Conservation (phyloP, 2,113 vertebrate species). For the Pelecanoides urinatrix region DNA sequence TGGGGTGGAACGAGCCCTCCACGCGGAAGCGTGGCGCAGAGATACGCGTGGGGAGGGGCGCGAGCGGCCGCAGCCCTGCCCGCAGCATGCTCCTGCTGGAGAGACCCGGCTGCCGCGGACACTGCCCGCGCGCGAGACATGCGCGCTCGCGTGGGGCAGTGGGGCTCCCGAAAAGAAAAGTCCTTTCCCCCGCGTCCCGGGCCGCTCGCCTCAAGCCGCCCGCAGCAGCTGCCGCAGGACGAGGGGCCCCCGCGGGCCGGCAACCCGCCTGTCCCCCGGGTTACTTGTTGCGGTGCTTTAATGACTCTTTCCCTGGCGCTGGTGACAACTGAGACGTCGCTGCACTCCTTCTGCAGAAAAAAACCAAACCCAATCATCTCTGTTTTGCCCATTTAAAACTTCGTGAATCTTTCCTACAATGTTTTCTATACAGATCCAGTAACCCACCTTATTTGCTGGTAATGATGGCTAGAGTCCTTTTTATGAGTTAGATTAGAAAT, state of each 20-base stretch:
- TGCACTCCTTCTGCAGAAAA: neutral
- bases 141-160: neutral
- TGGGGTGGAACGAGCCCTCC: too few relatives aligned
- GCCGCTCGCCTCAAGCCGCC: neutral
- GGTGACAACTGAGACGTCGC: neutral
- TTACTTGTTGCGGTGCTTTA: neutral
- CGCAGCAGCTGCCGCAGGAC: neutral
- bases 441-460: slow-evolving; percentile 35
- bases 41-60: neutral
- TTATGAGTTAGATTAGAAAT: slow-evolving; percentile 63
- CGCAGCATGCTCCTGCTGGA: rapidly evolving
- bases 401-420: neutral
- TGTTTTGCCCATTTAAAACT: slow-evolving; percentile 17
- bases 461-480: neutral
- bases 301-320: neutral
- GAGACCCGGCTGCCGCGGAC: neutral
- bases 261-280: neutral
- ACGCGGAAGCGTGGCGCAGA: neutral
- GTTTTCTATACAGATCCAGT: slow-evolving; percentile 9
- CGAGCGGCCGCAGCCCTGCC: neutral
- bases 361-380: neutral
- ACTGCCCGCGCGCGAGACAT: neutral
- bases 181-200: neutral
- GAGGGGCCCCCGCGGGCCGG: too few relatives aligned
- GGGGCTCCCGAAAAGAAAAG: neutral